Evolutionary conservation across 2,888 invertebrate genomes (phyloP).

Genomic region (Stenchaetothrips biformis): DNA sequence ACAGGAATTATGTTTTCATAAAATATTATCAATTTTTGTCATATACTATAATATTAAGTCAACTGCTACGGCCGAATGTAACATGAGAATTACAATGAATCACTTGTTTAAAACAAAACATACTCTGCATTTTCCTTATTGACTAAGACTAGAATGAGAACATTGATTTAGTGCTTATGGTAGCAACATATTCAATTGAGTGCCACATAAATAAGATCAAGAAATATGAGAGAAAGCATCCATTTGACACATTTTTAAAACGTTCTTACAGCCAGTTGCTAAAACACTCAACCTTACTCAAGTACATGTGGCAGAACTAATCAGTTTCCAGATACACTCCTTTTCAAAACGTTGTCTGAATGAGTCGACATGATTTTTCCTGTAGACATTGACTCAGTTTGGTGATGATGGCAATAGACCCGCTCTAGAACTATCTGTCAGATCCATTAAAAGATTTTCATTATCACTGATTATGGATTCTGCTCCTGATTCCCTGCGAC

Average conservation of each 20-base stretch:
- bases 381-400: not conserved
- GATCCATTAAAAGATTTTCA: constrained; percentile 35
- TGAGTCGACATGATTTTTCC: too few relatives aligned
- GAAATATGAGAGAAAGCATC: not conserved
- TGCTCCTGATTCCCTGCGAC: constrained; percentile 4
- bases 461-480: constrained; percentile 31
- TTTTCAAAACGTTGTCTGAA: not conserved
- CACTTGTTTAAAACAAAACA: not conserved
- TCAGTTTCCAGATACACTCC: not conserved
- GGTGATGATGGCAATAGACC: constrained; percentile 32
- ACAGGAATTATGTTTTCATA: not conserved
- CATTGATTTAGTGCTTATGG: not conserved
- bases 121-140: not conserved
- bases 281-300: not conserved
- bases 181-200: not conserved
- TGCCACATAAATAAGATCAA: not conserved
- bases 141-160: not conserved
- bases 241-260: not conserved
- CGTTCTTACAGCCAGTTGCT: not conserved
- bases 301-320: not conserved
- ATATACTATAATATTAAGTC: not conserved
- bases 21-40: not conserved
- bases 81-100: not conserved
- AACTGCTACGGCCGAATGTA: not conserved
- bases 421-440: constrained; percentile 33